Conservation (phyloP, 2,888 invertebrate genomes). For the Diabrotica balteata region DNA sequence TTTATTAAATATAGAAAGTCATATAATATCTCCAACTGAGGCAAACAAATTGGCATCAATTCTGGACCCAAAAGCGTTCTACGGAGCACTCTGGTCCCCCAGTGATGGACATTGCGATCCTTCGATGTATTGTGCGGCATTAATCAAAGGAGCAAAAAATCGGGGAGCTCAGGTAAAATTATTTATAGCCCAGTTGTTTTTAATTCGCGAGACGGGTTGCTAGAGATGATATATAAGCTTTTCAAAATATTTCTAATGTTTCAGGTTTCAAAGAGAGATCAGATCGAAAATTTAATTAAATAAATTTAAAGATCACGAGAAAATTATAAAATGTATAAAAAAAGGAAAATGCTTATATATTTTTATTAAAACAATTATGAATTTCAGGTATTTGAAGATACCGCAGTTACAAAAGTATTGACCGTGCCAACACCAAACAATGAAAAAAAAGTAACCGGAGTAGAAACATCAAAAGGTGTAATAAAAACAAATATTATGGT, state of each 20-base stretch:
- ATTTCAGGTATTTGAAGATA: conserved; percentile 75
- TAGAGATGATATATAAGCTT: too few relatives aligned
- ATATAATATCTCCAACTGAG: conserved; percentile 74
- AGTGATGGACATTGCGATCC: conserved; percentile 88
- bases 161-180: conserved; percentile 41
- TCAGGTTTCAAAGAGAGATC: too few relatives aligned
- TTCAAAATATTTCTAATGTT: too few relatives aligned
- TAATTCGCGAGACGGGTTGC: too few relatives aligned
- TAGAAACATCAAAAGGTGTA: conserved; percentile 76
- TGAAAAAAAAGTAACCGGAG: conserved; percentile 74
- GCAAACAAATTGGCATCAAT: conserved; percentile 80
- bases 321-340: too few relatives aligned
- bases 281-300: too few relatives aligned
- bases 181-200: too few relatives aligned
- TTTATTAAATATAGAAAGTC: conserved; percentile 78
- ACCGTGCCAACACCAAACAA: conserved; percentile 67
- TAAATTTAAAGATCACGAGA: too few relatives aligned
- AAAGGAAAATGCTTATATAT: too few relatives aligned
- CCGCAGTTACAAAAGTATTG: conserved; percentile 75
- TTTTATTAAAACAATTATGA: too few relatives aligned
- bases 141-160: conserved; percentile 68
- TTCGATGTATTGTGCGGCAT: conserved; percentile 77
- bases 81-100: conserved; percentile 80
- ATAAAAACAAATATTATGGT: conserved; percentile 82
- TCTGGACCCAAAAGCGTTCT: conserved; percentile 75